Conservation (phyloP, 2,113 vertebrate species). For the Laticauda colubrina region DNA sequence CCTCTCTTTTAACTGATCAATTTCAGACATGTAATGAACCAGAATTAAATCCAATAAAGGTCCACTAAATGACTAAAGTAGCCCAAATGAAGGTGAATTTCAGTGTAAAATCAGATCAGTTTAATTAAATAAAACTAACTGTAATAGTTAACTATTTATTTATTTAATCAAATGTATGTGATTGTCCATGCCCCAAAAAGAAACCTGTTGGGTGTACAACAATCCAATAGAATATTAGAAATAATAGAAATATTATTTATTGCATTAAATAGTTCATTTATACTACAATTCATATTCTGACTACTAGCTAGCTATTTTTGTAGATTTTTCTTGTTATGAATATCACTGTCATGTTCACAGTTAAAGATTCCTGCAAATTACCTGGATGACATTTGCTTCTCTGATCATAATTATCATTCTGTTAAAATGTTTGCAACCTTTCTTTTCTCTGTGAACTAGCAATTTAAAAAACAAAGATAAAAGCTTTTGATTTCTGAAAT, state of each 20-base stretch:
- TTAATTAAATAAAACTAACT: neutral
- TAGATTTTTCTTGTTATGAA: constrained; percentile 11
- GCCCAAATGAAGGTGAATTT: neutral
- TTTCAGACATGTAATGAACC: neutral
- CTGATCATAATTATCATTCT: constrained; percentile 23
- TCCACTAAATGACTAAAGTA: neutral
- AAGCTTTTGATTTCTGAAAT: constrained; percentile 24
- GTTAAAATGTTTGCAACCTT: constrained; percentile 21
- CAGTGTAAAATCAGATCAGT: neutral
- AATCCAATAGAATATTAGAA: neutral
- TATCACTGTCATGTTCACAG: neutral
- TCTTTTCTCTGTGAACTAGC: neutral
- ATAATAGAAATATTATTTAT: neutral
- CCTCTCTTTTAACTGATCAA: neutral
- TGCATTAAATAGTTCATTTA: neutral
- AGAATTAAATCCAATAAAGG: neutral
- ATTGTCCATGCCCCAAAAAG: neutral
- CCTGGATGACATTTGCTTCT: constrained; percentile 18
- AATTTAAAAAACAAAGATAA: constrained; percentile 20
- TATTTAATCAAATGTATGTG: neutral
- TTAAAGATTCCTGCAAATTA: constrained; percentile 18
- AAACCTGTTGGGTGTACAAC: neutral
- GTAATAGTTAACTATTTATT: neutral
- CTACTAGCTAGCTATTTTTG: neutral
- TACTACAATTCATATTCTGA: neutral